These are phyloP conservation scores for Ovibos moschatus DNA, from an alignment of 2,113 vertebrate genomes.

Conservation along the genomic window DNA sequence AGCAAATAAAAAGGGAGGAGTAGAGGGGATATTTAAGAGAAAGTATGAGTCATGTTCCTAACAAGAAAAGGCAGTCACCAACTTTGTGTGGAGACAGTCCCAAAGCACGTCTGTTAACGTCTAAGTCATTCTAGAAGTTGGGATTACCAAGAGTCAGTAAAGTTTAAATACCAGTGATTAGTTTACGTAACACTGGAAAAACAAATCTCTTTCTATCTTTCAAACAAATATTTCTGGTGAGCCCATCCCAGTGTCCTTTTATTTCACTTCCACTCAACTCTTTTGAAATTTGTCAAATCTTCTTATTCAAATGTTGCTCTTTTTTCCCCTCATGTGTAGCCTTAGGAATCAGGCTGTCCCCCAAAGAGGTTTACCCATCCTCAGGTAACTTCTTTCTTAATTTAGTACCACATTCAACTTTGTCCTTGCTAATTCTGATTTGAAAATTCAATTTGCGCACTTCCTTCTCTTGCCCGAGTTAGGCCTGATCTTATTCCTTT, in stretches of 20 bases:
- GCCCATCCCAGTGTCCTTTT: constrained; percentile 51
- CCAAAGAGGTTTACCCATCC: background rate
- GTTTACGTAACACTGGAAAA: constrained; percentile 67
- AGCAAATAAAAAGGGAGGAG: constrained; percentile 55
- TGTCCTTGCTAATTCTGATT: background rate
- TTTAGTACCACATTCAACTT: background rate
- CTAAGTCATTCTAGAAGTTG: constrained; percentile 57
- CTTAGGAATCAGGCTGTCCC: background rate
- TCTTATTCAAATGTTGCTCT: constrained; percentile 28
- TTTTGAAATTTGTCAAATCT: constrained; percentile 35
- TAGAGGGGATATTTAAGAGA: constrained; percentile 41
- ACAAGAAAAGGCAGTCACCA: constrained; percentile 67
- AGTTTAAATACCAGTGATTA: constrained; percentile 70
- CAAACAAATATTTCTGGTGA: constrained; percentile 65
- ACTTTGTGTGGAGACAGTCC: constrained; percentile 50
- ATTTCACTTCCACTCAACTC: constrained; percentile 46
- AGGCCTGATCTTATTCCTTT: background rate
- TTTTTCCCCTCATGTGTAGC: background rate
- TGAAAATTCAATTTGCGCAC: background rate
- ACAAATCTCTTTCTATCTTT: constrained; percentile 59
- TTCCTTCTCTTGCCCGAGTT: background rate
- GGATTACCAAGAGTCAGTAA: constrained; percentile 66
- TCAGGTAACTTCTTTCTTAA: background rate
- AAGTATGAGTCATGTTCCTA: constrained; percentile 65
- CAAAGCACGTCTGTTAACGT: constrained; percentile 40